Base-by-base conservation (phyloP, 1,140 invertebrate species). In the Drosophila nebulosa region DNA sequence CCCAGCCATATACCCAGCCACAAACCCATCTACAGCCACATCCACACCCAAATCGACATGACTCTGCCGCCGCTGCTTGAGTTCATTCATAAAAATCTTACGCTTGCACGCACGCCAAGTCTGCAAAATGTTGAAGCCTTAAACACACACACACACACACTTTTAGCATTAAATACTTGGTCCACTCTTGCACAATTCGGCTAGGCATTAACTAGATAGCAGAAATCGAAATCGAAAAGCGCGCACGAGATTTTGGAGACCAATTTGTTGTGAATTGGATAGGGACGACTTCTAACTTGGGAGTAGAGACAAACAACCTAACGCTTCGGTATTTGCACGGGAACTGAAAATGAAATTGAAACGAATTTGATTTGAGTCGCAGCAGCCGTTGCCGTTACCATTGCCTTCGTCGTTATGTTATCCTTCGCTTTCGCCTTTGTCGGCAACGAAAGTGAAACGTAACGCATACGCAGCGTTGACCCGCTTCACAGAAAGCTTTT, bases 391-490 rank as follows among this genome's bases (percentile, higher is more conserved):
- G 58, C 66, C 62, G 50, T 35, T 52, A 39, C 68, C 64, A 10
- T 32, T 39, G 39, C 16, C 39, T 16, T 21, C 10, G 39, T 10
- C 5, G 4, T 46, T 46, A 18, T 46, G 39, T 46, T 46, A 46
- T 42, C 52, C 68, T 32, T 46, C 51, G 56, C 59, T 51, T 39
- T 74, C 60, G 53, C 22, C 51, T 63, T 36, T 24, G 59, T 64
- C 60, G 63, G 64, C 76, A 85, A 61, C 67, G 81, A 85, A 85
- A 85, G 81, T 85, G 81, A 85, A 85, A 80, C 61, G 74, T 85
- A 86, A 85, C 81, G 81, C 74, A 85, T 85, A 85, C 81, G 81
- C 81, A 85, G 61, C 81, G 81, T 72, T 86, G 81, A 70, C 78
- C 81, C 78, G 66, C 59, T 70, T 70, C 58, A 32, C n/a, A 14